Evolutionary conservation across 2,113 vertebrate genomes (phyloP), one percentile per base, ranked within the genome.

Genomic region (Archilochus colubris): DNA sequence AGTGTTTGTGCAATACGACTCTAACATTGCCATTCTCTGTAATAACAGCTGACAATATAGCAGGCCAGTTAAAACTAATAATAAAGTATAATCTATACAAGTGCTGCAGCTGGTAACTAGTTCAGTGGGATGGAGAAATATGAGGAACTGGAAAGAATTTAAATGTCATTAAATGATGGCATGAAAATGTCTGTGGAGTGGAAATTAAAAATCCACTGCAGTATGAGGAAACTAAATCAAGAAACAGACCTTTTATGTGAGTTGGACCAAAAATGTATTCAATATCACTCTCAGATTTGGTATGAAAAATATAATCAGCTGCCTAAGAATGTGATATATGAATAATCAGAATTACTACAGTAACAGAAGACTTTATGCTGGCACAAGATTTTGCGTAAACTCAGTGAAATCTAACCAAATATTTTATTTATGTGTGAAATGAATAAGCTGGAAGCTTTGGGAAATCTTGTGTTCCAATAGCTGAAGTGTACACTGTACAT

Each of bases 31-130:
- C 11, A 12, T 66, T 85, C 44, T 4, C 2, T 76, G 84, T 83
- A 76, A 76, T 81, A 87, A 44, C n/a, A 69, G 20, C 38, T 92
- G 63, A 50, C 68, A 78, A 16, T 38, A 53, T 40, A 82, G 5
- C 21, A 63, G 18, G 21, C 36, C 77, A 83, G 40, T 48, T 57
- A 89, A 88, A 95, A 61, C 87, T 76, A 89, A 79, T 64, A 73
- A 43, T 62, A 33, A 91, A 85, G 48, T 57, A 22, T 75, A 73
- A 83, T 81, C 85, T 64, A 91, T 50, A 74, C 58, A 61, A 78
- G 62, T 94, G 89, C 72, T 92, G 63, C 64, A 50, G 74, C 69
- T 86, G 79, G 68, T 92, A 93, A 79, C 12, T 74, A 67, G 25
- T 43, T 72, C 30, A 72, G 36, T 22, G 75, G 73, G 38, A 78